Percentiles rank a stretch among this genome's conserved stretches.
These are phyloP conservation scores for Stylophora pistillata DNA, from an alignment of 64 coral and sea anemone genomes.

Conservation along the genomic window DNA sequence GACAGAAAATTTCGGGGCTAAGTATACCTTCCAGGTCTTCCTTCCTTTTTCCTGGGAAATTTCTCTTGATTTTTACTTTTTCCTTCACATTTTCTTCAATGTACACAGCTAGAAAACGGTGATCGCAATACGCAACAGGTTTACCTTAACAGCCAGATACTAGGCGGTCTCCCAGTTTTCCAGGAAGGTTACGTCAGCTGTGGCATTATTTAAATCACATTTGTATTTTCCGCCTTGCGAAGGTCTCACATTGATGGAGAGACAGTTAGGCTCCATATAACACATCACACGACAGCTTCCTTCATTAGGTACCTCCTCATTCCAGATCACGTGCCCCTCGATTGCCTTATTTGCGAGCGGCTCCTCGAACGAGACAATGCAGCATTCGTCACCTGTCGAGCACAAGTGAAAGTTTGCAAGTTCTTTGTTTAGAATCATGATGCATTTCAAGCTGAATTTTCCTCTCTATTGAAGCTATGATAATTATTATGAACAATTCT, in stretches of 20 bases:
- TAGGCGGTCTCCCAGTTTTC: neutral
- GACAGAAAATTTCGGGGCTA: neutral
- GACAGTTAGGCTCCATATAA: constrained; percentile 18
- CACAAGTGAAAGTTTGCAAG: neutral
- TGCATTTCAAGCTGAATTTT: no score
- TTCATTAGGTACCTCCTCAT: neutral
- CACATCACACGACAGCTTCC: neutral
- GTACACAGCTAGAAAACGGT: neutral
- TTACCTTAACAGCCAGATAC: neutral
- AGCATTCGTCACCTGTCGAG: neutral
- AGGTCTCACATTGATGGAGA: constrained; percentile 2
- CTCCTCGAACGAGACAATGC: neutral
- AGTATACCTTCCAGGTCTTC: neutral
- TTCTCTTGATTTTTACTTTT: neutral
- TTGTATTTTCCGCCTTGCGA: neutral
- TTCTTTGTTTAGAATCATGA: neutral
- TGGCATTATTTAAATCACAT: constrained; percentile 2
- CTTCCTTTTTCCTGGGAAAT: neutral
- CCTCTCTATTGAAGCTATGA: no score
- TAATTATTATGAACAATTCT: no score
- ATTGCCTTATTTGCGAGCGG: neutral
- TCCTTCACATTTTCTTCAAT: neutral
- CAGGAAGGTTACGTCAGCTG: neutral
- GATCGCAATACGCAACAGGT: neutral
- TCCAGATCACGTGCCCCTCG: neutral